phyloP scores from a whole-genome alignment of 2,888 invertebrate genomes.

The Machimus rusticus region DNA sequence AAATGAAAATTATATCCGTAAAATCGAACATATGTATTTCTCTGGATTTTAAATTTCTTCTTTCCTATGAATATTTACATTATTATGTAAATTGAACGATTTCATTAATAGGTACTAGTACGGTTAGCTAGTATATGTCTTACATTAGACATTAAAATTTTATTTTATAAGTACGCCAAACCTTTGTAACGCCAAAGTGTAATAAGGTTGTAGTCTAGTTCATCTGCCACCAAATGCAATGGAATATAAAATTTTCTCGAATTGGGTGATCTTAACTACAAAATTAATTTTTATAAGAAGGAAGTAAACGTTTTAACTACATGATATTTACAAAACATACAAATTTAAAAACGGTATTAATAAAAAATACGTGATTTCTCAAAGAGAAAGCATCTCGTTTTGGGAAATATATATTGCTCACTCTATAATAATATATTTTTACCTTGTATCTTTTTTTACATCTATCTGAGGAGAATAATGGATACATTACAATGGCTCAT shows the following conservation, averaged over 20 bases:
- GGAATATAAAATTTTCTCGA: background rate
- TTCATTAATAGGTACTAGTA: background rate
- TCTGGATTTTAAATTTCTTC: background rate
- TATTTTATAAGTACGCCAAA: background rate
- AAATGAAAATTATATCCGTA: background rate
- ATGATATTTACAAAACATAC: background rate
- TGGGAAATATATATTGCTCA: constrained; percentile 22
- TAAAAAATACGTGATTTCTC: background rate
- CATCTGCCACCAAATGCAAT: background rate
- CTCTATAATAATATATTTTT: constrained; percentile 32
- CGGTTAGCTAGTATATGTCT: background rate
- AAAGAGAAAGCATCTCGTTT: background rate
- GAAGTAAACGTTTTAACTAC: background rate
- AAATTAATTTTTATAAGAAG: background rate
- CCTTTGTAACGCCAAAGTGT: background rate
- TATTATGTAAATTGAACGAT: background rate
- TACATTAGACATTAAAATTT: background rate
- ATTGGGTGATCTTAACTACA: background rate
- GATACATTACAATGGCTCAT: background rate
- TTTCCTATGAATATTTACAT: background rate
- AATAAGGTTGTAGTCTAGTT: background rate
- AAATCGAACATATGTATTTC: background rate
- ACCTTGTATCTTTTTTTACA: constrained; percentile 21
- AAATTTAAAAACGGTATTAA: background rate
- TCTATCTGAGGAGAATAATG: background rate